These are phyloP conservation scores for Cairina moschata DNA, from an alignment of 2,113 vertebrate species.

Conservation along the genomic window DNA sequence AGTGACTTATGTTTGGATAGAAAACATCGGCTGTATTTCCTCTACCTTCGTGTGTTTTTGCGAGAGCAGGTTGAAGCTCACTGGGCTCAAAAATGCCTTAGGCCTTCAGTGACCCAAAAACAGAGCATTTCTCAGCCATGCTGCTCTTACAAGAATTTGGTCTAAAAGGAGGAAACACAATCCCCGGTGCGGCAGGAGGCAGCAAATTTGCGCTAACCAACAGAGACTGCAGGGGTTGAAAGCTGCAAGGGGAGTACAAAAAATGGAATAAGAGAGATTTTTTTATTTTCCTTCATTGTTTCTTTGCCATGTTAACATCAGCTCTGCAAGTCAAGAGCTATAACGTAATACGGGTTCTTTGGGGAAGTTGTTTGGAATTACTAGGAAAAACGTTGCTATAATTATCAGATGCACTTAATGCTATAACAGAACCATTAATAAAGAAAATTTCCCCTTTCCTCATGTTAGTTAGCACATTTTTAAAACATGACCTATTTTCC, in stretches of 20 bases:
- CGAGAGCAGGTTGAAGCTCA: conserved; percentile 11
- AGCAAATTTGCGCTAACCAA: not conserved
- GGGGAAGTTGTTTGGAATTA: conserved; percentile 18
- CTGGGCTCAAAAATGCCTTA: not conserved
- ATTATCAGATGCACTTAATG: conserved; percentile 29
- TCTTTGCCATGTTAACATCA: not conserved
- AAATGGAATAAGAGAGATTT: not conserved
- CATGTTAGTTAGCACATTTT: conserved; percentile 63
- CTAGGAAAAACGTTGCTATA: not conserved
- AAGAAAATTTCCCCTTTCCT: conserved; percentile 48
- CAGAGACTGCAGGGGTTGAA: not conserved
- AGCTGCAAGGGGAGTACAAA: not conserved
- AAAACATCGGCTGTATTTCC: not conserved
- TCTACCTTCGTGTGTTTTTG: not conserved
- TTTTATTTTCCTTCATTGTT: not conserved
- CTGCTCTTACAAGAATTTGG: not conserved
- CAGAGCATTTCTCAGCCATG: not conserved
- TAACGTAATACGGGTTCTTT: fast-evolving
- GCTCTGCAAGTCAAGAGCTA: not conserved
- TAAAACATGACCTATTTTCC: conserved; percentile 70
- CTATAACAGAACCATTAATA: conserved; percentile 39
- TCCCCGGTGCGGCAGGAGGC: not conserved
- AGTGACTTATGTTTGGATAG: not conserved
- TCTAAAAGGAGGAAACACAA: not conserved
- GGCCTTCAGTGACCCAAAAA: conserved; percentile 35